Evolutionary conservation across 2,888 invertebrate genomes (phyloP).

Genomic region (Plusia festucae): DNA sequence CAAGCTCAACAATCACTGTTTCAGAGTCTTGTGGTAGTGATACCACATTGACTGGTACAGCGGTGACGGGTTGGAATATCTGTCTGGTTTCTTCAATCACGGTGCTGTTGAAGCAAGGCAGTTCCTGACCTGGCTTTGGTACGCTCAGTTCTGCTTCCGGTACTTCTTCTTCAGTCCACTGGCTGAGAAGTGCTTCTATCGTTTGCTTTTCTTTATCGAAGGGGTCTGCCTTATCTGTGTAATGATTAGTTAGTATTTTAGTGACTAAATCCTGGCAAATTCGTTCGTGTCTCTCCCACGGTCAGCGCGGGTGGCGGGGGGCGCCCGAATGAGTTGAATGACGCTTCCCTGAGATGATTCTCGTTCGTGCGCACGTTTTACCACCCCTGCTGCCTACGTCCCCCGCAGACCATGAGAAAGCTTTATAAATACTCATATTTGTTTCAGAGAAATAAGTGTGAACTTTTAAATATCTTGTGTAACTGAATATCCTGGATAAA

Average conservation of each 20-base stretch:
- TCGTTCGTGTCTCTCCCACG: no score
- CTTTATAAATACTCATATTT: no score
- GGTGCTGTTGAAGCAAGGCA: slow-evolving; percentile 80
- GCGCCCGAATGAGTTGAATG: no score
- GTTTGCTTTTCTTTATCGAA: slow-evolving; percentile 83
- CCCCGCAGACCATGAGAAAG: no score
- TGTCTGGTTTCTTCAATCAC: slow-evolving; percentile 82
- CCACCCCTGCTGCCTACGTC: no score
- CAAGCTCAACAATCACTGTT: slow-evolving; percentile 74
- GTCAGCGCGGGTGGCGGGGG: no score
- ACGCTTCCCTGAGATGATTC: no score
- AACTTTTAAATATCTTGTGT: no score
- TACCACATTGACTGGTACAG: slow-evolving; percentile 70
- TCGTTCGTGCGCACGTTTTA: no score
- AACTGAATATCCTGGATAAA: no score
- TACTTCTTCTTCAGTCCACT: slow-evolving; percentile 85
- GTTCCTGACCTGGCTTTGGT: slow-evolving; percentile 62
- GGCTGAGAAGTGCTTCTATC: slow-evolving; percentile 82
- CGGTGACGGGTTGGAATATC: slow-evolving; percentile 80
- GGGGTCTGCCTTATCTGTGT: slow-evolving; percentile 79
- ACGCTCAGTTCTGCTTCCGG: slow-evolving; percentile 73
- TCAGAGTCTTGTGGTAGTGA: slow-evolving; percentile 67
- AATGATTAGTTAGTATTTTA: not conserved
- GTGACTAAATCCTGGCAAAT: no score
- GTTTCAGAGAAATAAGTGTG: no score